Percentiles rank a stretch among this genome's conserved stretches.
These are phyloP conservation scores for Drosophila neotestacea DNA, from an alignment of 2,888 invertebrate genomes.

Conservation along the genomic window DNA sequence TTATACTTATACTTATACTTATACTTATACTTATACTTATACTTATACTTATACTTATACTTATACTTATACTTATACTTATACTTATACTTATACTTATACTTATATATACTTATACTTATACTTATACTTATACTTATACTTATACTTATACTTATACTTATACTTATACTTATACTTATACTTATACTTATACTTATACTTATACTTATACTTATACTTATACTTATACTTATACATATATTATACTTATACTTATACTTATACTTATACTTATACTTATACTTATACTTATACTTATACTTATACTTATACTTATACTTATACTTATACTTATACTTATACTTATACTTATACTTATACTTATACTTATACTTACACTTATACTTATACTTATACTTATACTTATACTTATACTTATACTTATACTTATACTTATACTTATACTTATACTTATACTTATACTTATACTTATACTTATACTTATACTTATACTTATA, in stretches of 20 bases:
- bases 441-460: constrained; percentile 6
- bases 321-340: constrained; percentile 2
- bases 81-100: neutral
- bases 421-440: constrained; percentile 2
- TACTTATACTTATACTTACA: no score
- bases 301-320: neutral
- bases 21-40: neutral
- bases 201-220: constrained; percentile 12
- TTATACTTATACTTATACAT: constrained; percentile 15
- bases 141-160: constrained; percentile 2
- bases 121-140: constrained; percentile 1
- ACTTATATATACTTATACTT: no score
- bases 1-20: neutral
- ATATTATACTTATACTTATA: constrained; percentile 13
- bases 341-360: constrained; percentile 1
- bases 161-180: constrained; percentile 3
- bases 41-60: neutral
- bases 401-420: constrained; percentile 2
- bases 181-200: constrained; percentile 8
- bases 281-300: neutral
- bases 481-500: constrained; percentile 16
- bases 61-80: constrained; percentile 2
- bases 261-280: neutral
- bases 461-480: constrained; percentile 7
- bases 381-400: neutral